Percentiles rank a stretch among this genome's conserved stretches.
phyloP scores from a whole-genome alignment of 2,113 vertebrate genomes.

The human region GRCh38 chr6:97399501-97400000 shows the following conservation, averaged over 20 bases:
- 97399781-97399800: conserved; percentile 40
- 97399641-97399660: background rate
- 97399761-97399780: conserved; percentile 42
- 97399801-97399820: conserved; percentile 20
- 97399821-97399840: conserved; percentile 21
- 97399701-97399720: background rate
- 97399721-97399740: conserved; percentile 24
- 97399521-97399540: conserved; percentile 24
- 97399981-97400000: conserved; percentile 42
- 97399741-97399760: background rate
- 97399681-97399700: background rate
- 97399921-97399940: conserved; percentile 54
- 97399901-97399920: conserved; percentile 26
- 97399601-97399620: background rate
- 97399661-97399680: background rate
- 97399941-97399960: conserved; percentile 43
- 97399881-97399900: conserved; percentile 49
- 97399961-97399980: conserved; percentile 45
- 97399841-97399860: background rate
- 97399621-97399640: background rate
- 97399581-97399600: background rate
- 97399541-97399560: background rate
- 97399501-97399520: background rate
- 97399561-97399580: background rate
- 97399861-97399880: conserved; percentile 59